Evolutionary conservation across 2,797 vertebrate species (phyloP).

Genomic region (Lophotriccus pileatus): DNA sequence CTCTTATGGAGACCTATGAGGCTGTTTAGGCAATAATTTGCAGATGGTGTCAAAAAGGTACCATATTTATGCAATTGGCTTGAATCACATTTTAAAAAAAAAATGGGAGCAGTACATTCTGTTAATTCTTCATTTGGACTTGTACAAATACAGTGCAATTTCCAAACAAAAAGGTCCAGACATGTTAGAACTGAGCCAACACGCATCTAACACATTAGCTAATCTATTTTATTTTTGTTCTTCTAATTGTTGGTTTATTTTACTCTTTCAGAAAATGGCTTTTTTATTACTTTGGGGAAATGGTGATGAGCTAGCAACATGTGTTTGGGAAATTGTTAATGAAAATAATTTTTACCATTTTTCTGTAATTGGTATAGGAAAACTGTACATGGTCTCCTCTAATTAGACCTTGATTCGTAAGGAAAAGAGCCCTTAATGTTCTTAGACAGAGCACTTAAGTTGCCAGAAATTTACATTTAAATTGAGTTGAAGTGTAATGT

Average conservation of each 20-base stretch:
- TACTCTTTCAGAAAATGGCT: constrained; percentile 56
- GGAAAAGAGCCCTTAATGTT: constrained; percentile 73
- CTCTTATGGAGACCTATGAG: constrained; percentile 13
- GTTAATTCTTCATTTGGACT: constrained; percentile 64
- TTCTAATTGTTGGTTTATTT: constrained; percentile 66
- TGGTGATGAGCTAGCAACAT: constrained; percentile 45
- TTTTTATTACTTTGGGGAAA: constrained; percentile 57
- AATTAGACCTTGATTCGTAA: constrained; percentile 77
- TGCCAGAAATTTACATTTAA: constrained; percentile 83
- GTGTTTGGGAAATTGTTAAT: constrained; percentile 57
- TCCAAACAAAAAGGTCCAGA: constrained; percentile 66
- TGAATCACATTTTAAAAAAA: constrained; percentile 7
- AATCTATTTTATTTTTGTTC: constrained; percentile 66
- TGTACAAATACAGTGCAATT: constrained; percentile 62
- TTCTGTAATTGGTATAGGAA: constrained; percentile 71
- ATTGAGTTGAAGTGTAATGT: constrained; percentile 78
- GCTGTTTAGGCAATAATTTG: constrained; percentile 54
- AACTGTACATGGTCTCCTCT: constrained; percentile 66
- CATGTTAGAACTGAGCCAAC: constrained; percentile 55
- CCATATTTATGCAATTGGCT: constrained; percentile 64
- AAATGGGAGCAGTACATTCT: constrained; percentile 51
- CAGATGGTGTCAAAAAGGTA: constrained; percentile 63
- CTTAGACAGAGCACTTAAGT: constrained; percentile 75
- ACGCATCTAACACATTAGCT: constrained; percentile 63
- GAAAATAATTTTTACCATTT: constrained; percentile 69